A percentile compares a stretch with the other conserved stretches of the same genome.
Evolutionary conservation across 1,140 invertebrate genomes (phyloP).

Genomic region (Philaenus spumarius): DNA sequence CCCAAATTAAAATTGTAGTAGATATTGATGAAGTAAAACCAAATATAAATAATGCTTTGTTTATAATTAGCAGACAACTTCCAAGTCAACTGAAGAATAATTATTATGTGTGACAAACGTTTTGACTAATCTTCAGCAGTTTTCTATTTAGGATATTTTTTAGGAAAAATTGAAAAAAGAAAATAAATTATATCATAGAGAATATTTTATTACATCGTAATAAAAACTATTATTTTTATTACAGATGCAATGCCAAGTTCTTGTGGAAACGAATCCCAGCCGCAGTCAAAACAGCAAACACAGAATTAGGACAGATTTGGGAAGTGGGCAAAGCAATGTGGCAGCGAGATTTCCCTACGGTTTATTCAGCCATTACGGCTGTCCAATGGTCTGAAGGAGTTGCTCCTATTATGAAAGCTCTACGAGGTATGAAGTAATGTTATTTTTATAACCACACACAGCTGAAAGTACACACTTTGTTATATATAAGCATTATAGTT

Average conservation of each 20-base stretch:
- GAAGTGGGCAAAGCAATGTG: constrained; percentile 75
- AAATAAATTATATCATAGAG: background rate
- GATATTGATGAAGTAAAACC: too few species aligned
- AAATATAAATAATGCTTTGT: too few species aligned
- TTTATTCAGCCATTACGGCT: constrained; percentile 59
- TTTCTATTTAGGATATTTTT: background rate
- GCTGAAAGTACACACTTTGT: too few species aligned
- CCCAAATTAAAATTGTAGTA: too few species aligned
- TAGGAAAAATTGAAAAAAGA: too few species aligned
- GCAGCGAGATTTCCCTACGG: constrained; percentile 69
- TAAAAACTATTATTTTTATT: constrained; percentile 35
- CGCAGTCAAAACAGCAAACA: constrained; percentile 55
- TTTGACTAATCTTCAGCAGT: background rate
- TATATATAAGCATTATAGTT: too few species aligned
- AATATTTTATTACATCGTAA: background rate
- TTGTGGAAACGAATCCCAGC: constrained; percentile 84
- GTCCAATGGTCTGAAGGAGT: constrained; percentile 67
- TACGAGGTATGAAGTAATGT: too few species aligned
- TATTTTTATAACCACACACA: too few species aligned
- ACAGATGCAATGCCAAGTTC: constrained; percentile 82
- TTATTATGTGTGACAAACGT: constrained; percentile 1
- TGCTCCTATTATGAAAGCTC: constrained; percentile 63
- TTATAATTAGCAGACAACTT: too few species aligned
- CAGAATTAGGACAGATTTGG: constrained; percentile 73
- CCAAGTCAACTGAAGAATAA: too few species aligned